A percentile compares a stretch with the other conserved stretches of the same genome.
Conservation (phyloP, 2,888 invertebrate genomes). For the Aspidiotus rigidus region DNA sequence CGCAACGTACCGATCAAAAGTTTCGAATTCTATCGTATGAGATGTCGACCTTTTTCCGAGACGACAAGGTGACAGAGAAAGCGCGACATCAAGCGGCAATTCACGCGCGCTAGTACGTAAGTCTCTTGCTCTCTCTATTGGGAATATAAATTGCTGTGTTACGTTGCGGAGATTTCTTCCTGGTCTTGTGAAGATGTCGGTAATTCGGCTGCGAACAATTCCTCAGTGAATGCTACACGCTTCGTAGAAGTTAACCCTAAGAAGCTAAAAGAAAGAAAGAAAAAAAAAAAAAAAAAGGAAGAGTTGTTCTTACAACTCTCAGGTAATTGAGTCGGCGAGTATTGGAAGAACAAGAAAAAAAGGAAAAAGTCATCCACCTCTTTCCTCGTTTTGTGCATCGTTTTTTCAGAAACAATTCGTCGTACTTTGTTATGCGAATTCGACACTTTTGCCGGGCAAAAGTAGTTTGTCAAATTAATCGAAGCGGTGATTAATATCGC, state of each 20-base stretch:
- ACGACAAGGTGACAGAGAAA: not conserved
- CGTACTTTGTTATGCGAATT: not conserved
- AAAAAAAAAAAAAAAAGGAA: too few species aligned
- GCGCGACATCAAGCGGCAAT: not conserved
- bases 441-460: not conserved
- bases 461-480: too few species aligned
- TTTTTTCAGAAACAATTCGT: not conserved
- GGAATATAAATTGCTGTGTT: not conserved
- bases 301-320: not conserved
- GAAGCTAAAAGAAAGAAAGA: too few species aligned
- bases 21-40: not conserved
- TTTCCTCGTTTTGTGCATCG: not conserved
- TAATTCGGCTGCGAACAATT: conserved; percentile 4
- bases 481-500: too few species aligned
- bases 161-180: conserved; percentile 1
- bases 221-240: not conserved
- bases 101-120: not conserved
- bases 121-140: not conserved
- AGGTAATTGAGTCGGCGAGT: not conserved
- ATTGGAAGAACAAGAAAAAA: not conserved
- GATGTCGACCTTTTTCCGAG: too few species aligned
- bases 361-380: not conserved
- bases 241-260: conserved; percentile 3
- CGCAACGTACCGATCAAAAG: not conserved
- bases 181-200: not conserved